Percentiles rank a stretch among this genome's conserved stretches.
Evolutionary conservation across 2,797 vertebrate genomes (phyloP).

Genomic region (Sebastes iracundus): DNA sequence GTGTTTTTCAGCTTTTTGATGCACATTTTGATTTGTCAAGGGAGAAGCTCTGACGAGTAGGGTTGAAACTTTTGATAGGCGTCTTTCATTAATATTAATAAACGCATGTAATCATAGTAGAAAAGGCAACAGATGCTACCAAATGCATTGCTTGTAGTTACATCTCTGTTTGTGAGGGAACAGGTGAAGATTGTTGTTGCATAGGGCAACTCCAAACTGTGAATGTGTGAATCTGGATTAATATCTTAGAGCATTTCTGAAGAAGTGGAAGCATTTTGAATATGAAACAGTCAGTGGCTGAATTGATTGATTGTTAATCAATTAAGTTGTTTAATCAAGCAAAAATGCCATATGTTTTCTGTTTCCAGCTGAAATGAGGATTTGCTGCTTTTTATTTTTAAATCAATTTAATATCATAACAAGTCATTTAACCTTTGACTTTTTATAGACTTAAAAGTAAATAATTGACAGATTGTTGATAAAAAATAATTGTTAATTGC

Average conservation of each 20-base stretch:
- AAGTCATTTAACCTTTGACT: background rate
- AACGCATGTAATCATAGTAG: background rate
- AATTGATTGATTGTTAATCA: background rate
- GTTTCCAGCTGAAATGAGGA: background rate
- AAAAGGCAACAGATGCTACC: background rate
- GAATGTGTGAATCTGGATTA: background rate
- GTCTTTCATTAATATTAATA: background rate
- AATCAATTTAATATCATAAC: background rate
- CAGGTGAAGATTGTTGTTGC: background rate
- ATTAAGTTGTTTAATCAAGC: background rate
- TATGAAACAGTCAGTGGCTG: background rate
- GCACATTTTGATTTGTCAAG: conserved; percentile 4
- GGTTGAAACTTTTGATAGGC: background rate
- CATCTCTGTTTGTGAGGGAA: background rate
- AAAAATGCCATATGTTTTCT: background rate
- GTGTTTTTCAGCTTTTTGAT: background rate
- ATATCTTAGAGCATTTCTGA: background rate
- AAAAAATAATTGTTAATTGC: background rate
- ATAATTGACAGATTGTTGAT: background rate
- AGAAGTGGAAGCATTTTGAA: background rate
- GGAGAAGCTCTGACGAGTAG: background rate
- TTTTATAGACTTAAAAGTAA: background rate
- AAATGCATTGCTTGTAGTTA: background rate
- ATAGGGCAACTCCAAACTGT: background rate
- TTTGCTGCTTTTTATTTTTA: background rate